phyloP scores from a whole-genome alignment of 2,888 invertebrate genomes.

The Drosophila yooni region DNA sequence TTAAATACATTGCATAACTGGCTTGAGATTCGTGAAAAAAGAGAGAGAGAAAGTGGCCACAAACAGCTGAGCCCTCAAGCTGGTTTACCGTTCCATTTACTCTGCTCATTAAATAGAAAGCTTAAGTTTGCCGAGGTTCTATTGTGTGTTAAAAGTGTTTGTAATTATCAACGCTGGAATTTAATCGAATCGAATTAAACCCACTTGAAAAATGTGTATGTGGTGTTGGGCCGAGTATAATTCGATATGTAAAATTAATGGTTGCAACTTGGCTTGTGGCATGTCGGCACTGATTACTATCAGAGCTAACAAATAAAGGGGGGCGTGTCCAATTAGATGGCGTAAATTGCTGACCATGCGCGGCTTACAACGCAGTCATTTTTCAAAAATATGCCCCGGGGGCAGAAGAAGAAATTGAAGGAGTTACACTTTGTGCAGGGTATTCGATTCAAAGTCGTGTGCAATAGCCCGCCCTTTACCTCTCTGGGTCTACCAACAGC shows the following conservation, averaged over 20 bases:
- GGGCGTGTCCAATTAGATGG: slow-evolving; percentile 60
- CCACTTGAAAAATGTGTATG: slow-evolving; percentile 18
- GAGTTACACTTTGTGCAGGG: slow-evolving; percentile 1
- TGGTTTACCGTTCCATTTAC: slow-evolving; percentile 3
- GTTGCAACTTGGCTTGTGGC: slow-evolving; percentile 27
- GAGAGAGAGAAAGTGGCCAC: slow-evolving; percentile 37
- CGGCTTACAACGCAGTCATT: slow-evolving; percentile 17
- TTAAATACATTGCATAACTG: slow-evolving; percentile 59
- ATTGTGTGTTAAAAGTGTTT: background rate
- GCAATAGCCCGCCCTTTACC: slow-evolving; percentile 9
- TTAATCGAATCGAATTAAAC: slow-evolving; percentile 15
- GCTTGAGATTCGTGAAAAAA: slow-evolving; percentile 56
- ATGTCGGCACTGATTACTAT: slow-evolving; percentile 38
- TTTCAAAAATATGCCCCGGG: background rate
- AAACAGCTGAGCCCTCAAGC: slow-evolving; percentile 10
- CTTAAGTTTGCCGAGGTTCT: slow-evolving; percentile 34
- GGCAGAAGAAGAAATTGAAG: slow-evolving; percentile 4
- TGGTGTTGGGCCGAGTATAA: background rate
- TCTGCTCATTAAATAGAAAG: background rate
- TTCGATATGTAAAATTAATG: slow-evolving; percentile 39
- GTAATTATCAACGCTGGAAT: slow-evolving; percentile 11
- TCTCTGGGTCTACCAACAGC: slow-evolving; percentile 10
- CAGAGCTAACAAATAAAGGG: slow-evolving; percentile 22
- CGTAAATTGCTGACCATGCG: slow-evolving; percentile 43
- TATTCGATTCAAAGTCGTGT: slow-evolving; percentile 16